Evolutionary conservation across 1,140 invertebrate species (phyloP).

Genomic region (Cylas formicarius): DNA sequence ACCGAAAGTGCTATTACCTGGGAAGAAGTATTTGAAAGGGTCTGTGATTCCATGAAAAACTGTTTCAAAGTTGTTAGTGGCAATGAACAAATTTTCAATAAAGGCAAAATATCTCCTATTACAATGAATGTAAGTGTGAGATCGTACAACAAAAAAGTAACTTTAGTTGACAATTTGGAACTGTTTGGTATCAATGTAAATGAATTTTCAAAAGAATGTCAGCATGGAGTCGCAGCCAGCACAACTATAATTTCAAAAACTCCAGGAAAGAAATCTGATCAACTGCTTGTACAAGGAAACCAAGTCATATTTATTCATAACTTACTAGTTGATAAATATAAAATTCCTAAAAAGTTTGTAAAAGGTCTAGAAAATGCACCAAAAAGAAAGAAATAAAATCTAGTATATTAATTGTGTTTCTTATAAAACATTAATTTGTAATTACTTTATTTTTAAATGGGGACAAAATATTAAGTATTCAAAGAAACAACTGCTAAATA

Average conservation of each 20-base stretch:
- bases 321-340: constrained; percentile 61
- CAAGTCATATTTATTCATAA: constrained; percentile 74
- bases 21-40: constrained; percentile 64
- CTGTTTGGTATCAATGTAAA: constrained; percentile 72
- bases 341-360: constrained; percentile 58
- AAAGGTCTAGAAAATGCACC: constrained; percentile 58
- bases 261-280: constrained; percentile 65
- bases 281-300: constrained; percentile 86
- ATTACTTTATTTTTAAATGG: too few relatives aligned
- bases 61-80: constrained; percentile 61
- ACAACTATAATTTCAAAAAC: constrained; percentile 65
- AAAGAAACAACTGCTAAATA: too few relatives aligned
- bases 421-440: too few relatives aligned
- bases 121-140: constrained; percentile 70
- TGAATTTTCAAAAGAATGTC: constrained; percentile 75
- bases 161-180: constrained; percentile 81
- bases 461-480: too few relatives aligned
- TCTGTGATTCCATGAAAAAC: constrained; percentile 66
- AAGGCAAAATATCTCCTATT: constrained; percentile 71
- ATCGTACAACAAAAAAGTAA: constrained; percentile 86
- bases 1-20: constrained; percentile 51
- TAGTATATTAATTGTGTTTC: too few relatives aligned
- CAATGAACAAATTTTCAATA: constrained; percentile 53
- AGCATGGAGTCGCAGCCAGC: constrained; percentile 77
- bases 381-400: constrained; percentile 52